Evolutionary conservation across 2,888 invertebrate species (phyloP).

Genomic region (Scrobipalpa atriplicella): DNA sequence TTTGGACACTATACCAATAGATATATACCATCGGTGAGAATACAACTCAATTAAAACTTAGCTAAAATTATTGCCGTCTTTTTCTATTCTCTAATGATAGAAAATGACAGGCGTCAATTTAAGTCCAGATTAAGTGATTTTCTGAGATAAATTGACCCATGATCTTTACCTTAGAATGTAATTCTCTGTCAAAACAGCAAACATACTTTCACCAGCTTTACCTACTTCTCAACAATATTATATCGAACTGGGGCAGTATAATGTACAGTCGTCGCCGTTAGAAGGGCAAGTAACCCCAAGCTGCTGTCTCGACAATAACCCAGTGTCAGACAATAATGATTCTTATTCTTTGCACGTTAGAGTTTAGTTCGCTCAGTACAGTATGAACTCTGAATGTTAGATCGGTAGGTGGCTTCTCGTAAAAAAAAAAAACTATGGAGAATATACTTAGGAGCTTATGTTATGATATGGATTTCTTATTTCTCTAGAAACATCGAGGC

Average conservation of each 20-base stretch:
- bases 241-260: not conserved
- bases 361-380: conserved; percentile 24
- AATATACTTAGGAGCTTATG: not conserved
- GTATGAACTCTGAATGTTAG: not conserved
- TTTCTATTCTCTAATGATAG: too few species aligned
- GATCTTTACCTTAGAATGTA: not conserved
- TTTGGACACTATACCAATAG: too few species aligned
- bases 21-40: too few species aligned
- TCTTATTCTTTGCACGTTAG: conserved; percentile 67
- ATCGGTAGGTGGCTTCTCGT: not conserved
- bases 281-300: conserved; percentile 61
- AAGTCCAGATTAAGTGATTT: too few species aligned
- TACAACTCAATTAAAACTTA: too few species aligned
- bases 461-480: not conserved
- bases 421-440: not conserved
- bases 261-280: conserved; percentile 37
- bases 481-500: not conserved
- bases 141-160: too few species aligned
- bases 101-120: too few species aligned
- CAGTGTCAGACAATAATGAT: conserved; percentile 82
- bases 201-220: not conserved
- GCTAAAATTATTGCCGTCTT: too few species aligned
- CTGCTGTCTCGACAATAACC: conserved; percentile 83
- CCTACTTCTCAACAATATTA: not conserved
- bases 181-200: not conserved